Evolutionary conservation across 2,888 invertebrate species (phyloP).

Genomic region (Axea sp.): DNA sequence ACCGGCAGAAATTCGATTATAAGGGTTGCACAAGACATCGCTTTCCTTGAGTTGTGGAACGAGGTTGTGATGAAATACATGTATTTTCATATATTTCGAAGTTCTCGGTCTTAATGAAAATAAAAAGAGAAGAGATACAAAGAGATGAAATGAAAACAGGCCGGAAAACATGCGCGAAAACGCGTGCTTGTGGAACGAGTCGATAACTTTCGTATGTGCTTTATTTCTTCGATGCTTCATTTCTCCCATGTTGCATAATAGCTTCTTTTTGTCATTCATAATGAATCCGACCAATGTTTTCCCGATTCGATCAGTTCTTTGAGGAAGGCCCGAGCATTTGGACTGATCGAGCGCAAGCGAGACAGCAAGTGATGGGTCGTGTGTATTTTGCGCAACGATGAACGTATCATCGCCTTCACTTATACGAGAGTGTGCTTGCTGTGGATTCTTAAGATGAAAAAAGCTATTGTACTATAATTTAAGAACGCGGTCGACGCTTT

Average conservation of each 20-base stretch:
- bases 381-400: slow-evolving; percentile 27
- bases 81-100: no score
- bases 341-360: no score
- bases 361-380: no score
- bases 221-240: slow-evolving; percentile 13
- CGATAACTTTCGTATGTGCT: slow-evolving; percentile 26
- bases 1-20: no score
- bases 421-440: no score
- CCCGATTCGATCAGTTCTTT: not conserved
- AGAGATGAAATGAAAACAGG: not conserved
- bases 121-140: not conserved
- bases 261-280: slow-evolving; percentile 8
- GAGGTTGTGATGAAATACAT: no score
- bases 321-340: no score
- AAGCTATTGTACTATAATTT: slow-evolving; percentile 40
- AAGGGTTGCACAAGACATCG: not conserved
- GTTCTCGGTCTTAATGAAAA: not conserved
- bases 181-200: slow-evolving; percentile 5
- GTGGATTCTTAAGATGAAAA: slow-evolving; percentile 41
- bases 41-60: no score
- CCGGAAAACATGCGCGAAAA: slow-evolving; percentile 5
- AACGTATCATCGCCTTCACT: slow-evolving; percentile 44
- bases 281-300: not conserved
- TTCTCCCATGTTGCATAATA: slow-evolving; percentile 1
- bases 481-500: slow-evolving; percentile 41